These are phyloP conservation scores for Lagocephalus sceleratus DNA, from an alignment of 2,797 vertebrate species.

Conservation along the genomic window DNA sequence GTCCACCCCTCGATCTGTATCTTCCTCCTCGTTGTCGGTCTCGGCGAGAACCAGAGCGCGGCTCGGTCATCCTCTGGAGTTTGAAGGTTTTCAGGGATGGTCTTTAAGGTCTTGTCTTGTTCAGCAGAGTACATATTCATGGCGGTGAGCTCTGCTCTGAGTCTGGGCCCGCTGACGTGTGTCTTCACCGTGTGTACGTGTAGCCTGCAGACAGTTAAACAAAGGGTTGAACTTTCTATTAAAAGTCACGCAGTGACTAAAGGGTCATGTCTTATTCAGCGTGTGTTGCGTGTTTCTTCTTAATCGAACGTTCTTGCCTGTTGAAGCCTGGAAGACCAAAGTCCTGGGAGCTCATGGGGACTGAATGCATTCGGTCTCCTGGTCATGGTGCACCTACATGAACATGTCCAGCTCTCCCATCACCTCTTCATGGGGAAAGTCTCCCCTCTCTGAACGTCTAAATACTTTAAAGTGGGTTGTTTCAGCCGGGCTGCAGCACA, in stretches of 20 bases:
- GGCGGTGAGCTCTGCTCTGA: slow-evolving; percentile 38
- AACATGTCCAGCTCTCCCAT: no score
- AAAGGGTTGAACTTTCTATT: no score
- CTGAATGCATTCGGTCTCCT: no score
- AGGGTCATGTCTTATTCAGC: no score
- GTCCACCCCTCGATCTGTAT: slow-evolving; percentile 8
- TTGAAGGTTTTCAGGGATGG: slow-evolving; percentile 41
- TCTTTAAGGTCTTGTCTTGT: slow-evolving; percentile 41
- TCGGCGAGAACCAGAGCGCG: slow-evolving; percentile 14
- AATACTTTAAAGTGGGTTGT: slow-evolving; percentile 9
- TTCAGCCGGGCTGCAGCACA: slow-evolving; percentile 14
- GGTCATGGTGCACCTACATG: no score
- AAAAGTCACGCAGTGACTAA: no score
- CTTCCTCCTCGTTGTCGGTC: slow-evolving; percentile 30
- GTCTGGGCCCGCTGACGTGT: neutral
- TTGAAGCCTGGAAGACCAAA: no score
- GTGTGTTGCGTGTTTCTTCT: no score
- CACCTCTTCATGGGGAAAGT: no score
- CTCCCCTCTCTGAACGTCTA: no score
- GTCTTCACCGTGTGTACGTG: neutral
- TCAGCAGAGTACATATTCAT: slow-evolving; percentile 63
- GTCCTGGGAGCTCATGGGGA: no score
- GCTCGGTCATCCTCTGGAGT: slow-evolving; percentile 4
- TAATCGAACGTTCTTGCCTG: no score
- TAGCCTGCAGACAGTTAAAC: neutral